Evolutionary conservation across 1,140 invertebrate genomes (phyloP).

Genomic region (Mactra quadrangularis): DNA sequence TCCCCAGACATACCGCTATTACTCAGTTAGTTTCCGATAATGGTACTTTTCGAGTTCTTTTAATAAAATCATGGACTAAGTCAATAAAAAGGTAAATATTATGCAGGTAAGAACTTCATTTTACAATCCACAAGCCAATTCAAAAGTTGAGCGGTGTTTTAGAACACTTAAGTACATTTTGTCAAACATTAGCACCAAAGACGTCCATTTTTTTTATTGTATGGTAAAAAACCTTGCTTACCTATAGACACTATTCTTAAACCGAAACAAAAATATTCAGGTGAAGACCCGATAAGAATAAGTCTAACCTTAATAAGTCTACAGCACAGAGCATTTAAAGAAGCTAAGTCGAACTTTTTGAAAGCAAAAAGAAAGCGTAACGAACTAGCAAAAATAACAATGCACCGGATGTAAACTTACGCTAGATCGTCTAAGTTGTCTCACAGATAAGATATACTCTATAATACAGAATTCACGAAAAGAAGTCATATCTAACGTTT

Average conservation of each 20-base stretch:
- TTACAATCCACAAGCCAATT: conserved; percentile 11
- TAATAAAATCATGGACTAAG: not conserved
- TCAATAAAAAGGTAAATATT: not conserved
- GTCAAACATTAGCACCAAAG: not conserved
- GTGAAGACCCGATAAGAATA: no score
- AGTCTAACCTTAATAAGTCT: no score
- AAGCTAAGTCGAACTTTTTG: no score
- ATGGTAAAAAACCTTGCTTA: not conserved
- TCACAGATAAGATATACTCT: no score
- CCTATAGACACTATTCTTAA: not conserved
- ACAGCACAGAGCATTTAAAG: no score
- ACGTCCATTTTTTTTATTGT: conserved; percentile 17
- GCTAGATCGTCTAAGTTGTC: no score
- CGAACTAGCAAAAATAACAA: no score
- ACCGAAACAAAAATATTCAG: conserved; percentile 1
- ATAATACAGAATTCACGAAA: no score
- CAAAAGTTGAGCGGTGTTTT: not conserved
- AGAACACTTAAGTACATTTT: not conserved
- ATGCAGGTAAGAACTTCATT: conserved; percentile 1
- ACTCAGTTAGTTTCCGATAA: conserved; percentile 1
- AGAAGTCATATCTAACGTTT: no score
- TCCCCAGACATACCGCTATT: not conserved
- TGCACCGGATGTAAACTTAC: no score
- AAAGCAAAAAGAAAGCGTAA: no score
- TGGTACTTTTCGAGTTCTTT: conserved; percentile 2